Evolutionary conservation across 2,888 invertebrate species (phyloP).

Genomic region (Crepidodera aurea): DNA sequence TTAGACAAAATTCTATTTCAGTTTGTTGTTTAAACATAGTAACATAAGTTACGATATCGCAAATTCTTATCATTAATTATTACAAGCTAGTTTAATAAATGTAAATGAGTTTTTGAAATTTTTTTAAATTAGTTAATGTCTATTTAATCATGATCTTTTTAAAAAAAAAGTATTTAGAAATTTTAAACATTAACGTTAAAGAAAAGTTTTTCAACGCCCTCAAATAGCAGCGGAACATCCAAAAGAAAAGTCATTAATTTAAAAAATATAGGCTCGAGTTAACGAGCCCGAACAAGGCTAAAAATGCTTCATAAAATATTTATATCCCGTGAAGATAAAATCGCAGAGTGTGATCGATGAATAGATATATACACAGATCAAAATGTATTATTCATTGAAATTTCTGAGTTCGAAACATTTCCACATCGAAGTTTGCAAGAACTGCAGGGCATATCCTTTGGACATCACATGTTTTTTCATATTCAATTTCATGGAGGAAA

Average conservation of each 20-base stretch:
- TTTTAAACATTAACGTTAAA: too few relatives aligned
- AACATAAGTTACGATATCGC: too few relatives aligned
- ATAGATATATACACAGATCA: constrained; percentile 50
- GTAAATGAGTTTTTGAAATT: too few relatives aligned
- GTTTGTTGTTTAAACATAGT: too few relatives aligned
- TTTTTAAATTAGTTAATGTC: too few relatives aligned
- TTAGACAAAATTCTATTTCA: too few relatives aligned
- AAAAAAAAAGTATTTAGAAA: too few relatives aligned
- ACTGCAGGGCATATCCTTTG: constrained; percentile 12
- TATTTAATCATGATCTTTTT: too few relatives aligned
- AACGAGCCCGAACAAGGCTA: constrained; percentile 19
- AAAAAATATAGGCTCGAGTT: constrained; percentile 3
- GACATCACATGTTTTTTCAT: constrained; percentile 4
- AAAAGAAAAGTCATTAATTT: neutral
- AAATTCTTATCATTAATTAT: too few relatives aligned
- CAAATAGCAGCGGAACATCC: too few relatives aligned
- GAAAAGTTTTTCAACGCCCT: too few relatives aligned
- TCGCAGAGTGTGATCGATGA: constrained; percentile 55
- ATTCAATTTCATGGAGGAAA: constrained; percentile 2
- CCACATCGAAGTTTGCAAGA: constrained; percentile 14
- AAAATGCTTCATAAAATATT: constrained; percentile 39
- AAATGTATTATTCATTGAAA: constrained; percentile 55
- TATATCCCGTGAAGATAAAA: constrained; percentile 52
- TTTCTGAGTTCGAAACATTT: constrained; percentile 10
- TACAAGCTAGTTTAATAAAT: too few relatives aligned